Evolutionary conservation across 2,888 invertebrate species (phyloP).

Genomic region (Pristionchus entomophagus): DNA sequence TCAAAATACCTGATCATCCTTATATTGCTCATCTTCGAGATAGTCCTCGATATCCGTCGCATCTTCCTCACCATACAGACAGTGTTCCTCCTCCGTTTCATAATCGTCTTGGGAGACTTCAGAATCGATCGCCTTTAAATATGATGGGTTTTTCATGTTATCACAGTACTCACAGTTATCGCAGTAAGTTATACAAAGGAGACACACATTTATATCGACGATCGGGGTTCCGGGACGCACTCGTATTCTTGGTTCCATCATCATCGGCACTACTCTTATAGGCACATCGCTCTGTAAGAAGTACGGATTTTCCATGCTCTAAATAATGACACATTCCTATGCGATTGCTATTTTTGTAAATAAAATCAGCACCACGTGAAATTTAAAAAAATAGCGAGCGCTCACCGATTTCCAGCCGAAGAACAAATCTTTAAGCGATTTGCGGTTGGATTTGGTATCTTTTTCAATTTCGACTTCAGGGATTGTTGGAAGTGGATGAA

Average conservation of each 20-base stretch:
- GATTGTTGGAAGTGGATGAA: background rate
- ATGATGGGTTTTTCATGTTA: background rate
- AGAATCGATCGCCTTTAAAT: background rate
- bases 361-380: background rate
- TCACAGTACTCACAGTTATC: background rate
- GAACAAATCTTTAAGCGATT: background rate
- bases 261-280: background rate
- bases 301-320: too few relatives aligned
- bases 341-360: background rate
- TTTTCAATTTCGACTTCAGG: background rate
- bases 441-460: background rate
- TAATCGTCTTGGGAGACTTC: background rate
- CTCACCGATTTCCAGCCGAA: background rate
- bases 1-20: constrained; percentile 25
- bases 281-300: background rate
- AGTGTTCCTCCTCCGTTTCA: background rate
- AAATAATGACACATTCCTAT: too few relatives aligned
- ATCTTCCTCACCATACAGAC: background rate
- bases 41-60: background rate
- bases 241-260: too few relatives aligned
- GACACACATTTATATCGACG: background rate
- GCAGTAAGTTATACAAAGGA: background rate
- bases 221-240: background rate
- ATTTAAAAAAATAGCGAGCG: background rate
- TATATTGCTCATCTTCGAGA: constrained; percentile 29